These are phyloP conservation scores for Ctenochaetus hawaiiensis DNA, from an alignment of 2,797 vertebrate species.

Conservation along the genomic window DNA sequence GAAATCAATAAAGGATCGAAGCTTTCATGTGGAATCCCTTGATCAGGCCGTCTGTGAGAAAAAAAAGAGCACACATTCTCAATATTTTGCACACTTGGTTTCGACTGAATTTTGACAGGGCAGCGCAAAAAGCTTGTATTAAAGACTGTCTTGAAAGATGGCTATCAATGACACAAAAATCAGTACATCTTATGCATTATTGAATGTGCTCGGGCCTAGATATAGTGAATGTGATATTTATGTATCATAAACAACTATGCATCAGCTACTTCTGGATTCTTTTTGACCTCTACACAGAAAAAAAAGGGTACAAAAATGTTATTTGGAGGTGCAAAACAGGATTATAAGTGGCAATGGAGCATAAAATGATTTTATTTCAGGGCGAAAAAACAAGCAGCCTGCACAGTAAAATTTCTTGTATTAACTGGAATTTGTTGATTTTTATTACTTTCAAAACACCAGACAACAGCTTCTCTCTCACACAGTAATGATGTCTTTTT, in stretches of 20 bases:
- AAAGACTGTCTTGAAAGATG: constrained; percentile 49
- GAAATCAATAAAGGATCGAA: constrained; percentile 72
- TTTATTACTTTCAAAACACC: constrained; percentile 18
- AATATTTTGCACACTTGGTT: constrained; percentile 58
- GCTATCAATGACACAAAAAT: constrained; percentile 62
- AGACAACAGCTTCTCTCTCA: constrained; percentile 1
- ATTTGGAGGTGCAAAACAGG: constrained; percentile 30
- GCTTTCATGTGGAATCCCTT: constrained; percentile 65
- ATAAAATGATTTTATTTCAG: constrained; percentile 19
- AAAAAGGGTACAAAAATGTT: constrained; percentile 13
- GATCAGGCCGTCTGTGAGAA: constrained; percentile 38
- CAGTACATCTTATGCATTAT: constrained; percentile 58
- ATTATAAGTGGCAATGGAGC: constrained; percentile 13
- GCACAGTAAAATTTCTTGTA: background rate
- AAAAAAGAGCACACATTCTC: constrained; percentile 49
- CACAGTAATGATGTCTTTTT: background rate
- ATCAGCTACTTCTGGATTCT: constrained; percentile 52
- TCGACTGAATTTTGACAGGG: constrained; percentile 51
- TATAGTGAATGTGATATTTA: constrained; percentile 51
- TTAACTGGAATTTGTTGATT: constrained; percentile 20
- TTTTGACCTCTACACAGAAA: constrained; percentile 51
- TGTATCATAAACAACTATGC: constrained; percentile 41
- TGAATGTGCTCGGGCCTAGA: constrained; percentile 49
- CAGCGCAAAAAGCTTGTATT: constrained; percentile 39
- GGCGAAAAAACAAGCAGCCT: constrained; percentile 5